These are phyloP conservation scores for Timandra comae DNA, from an alignment of 2,888 invertebrate species.

Conservation along the genomic window DNA sequence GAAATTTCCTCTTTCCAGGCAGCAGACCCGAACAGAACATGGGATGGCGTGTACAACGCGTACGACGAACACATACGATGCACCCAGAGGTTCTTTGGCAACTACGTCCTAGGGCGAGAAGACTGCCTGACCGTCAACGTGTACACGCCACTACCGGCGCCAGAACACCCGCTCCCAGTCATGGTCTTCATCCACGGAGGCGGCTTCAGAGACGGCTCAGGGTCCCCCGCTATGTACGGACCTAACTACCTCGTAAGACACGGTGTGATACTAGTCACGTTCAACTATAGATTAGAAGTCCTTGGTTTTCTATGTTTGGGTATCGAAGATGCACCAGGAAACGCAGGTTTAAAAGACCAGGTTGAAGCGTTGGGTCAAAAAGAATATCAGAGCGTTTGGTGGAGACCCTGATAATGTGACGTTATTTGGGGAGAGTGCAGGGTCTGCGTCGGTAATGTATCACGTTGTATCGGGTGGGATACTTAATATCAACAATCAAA, in stretches of 20 bases:
- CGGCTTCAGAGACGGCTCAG: constrained; percentile 60
- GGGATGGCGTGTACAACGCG: constrained; percentile 50
- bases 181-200: constrained; percentile 69
- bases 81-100: constrained; percentile 45
- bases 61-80: constrained; percentile 52
- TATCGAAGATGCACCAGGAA: constrained; percentile 60
- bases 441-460: constrained; percentile 53
- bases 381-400: constrained; percentile 53
- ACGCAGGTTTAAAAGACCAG: constrained; percentile 64
- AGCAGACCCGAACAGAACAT: constrained; percentile 38
- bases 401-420: constrained; percentile 61
- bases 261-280: constrained; percentile 53
- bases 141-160: constrained; percentile 41
- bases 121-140: constrained; percentile 60
- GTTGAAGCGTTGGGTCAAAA: constrained; percentile 56
- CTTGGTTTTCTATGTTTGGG: constrained; percentile 60
- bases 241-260: constrained; percentile 52
- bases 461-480: constrained; percentile 57
- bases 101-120: constrained; percentile 42
- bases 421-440: constrained; percentile 67
- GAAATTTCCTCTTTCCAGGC: constrained; percentile 49
- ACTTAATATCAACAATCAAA: too few species aligned
- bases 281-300: constrained; percentile 63
- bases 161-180: constrained; percentile 38
- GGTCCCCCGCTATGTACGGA: constrained; percentile 54